Evolutionary conservation across 2,113 vertebrate genomes (phyloP).

Genomic region (Lates calcarifer): DNA sequence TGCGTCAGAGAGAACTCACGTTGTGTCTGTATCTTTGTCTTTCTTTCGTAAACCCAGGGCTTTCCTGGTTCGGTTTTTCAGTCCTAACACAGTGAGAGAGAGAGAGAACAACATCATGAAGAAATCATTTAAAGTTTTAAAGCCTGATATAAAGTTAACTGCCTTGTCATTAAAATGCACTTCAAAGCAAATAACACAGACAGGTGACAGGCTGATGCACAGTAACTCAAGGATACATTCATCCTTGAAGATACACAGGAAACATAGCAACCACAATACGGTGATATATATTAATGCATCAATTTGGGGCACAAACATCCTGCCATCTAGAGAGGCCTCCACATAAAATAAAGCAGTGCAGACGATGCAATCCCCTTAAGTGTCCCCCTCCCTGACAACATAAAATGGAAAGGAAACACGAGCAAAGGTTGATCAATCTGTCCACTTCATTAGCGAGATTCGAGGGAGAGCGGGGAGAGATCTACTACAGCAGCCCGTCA

Average conservation of each 20-base stretch:
- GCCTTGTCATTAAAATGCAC: slow-evolving; percentile 35
- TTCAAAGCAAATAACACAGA: slow-evolving; percentile 40
- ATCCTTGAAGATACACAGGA: slow-evolving; percentile 17
- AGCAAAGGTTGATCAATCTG: slow-evolving; percentile 62
- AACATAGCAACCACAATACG: slow-evolving; percentile 13
- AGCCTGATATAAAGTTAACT: slow-evolving; percentile 22
- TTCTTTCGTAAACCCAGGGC: slow-evolving; percentile 97
- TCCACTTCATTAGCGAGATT: slow-evolving; percentile 69
- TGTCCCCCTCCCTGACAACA: slow-evolving; percentile 34
- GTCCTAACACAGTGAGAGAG: slow-evolving; percentile 82
- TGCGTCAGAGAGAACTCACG: slow-evolving; percentile 84
- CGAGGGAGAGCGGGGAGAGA: slow-evolving; percentile 9
- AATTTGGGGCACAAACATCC: slow-evolving; percentile 40
- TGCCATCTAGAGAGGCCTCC: slow-evolving; percentile 17
- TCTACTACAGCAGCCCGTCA: slow-evolving; percentile 24
- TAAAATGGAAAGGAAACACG: slow-evolving; percentile 30
- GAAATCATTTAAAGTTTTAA: slow-evolving; percentile 24
- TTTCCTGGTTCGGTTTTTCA: slow-evolving; percentile 99
- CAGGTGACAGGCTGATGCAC: slow-evolving; percentile 15
- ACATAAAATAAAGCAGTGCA: slow-evolving; percentile 15
- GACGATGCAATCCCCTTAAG: slow-evolving; percentile 43
- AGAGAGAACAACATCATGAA: slow-evolving; percentile 16
- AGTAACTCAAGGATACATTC: not conserved
- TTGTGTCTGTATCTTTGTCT: slow-evolving; percentile 96
- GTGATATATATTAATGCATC: slow-evolving; percentile 26